phyloP scores from a whole-genome alignment of 2,888 invertebrate genomes.

The Drosophila tanythrix region DNA sequence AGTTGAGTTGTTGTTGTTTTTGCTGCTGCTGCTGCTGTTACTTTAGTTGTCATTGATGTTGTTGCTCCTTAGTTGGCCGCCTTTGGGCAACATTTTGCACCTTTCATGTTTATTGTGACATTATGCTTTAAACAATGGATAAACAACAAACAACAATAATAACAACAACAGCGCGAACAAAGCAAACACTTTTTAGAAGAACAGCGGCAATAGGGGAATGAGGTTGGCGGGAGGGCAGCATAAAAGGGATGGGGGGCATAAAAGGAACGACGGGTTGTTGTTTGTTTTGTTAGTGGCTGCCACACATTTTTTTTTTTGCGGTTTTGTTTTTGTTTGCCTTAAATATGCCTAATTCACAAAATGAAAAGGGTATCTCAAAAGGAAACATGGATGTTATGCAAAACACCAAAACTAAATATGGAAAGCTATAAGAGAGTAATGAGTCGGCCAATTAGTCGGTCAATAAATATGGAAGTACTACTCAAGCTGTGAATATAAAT shows the following conservation, averaged over 20 bases:
- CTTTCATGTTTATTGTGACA: slow-evolving; percentile 79
- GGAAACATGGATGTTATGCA: not conserved
- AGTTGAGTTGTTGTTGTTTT: slow-evolving; percentile 55
- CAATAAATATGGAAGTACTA: not conserved
- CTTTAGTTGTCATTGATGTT: slow-evolving; percentile 10
- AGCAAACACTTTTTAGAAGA: slow-evolving; percentile 66
- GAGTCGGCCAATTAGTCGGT: not conserved
- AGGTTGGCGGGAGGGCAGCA: not conserved
- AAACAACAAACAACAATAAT: slow-evolving; percentile 43
- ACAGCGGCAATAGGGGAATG: slow-evolving; percentile 34
- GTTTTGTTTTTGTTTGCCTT: slow-evolving; percentile 16
- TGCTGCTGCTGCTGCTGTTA: slow-evolving; percentile 30
- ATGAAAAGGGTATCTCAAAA: not conserved
- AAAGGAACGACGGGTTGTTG: slow-evolving; percentile 20
- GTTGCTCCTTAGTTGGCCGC: slow-evolving; percentile 36
- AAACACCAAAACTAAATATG: not conserved
- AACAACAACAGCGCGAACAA: slow-evolving; percentile 29
- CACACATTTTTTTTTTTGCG: slow-evolving; percentile 31
- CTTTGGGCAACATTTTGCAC: slow-evolving; percentile 74
- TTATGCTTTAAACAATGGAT: slow-evolving; percentile 75
- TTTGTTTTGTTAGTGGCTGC: slow-evolving; percentile 37
- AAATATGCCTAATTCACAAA: not conserved
- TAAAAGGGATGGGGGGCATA: slow-evolving; percentile 1
- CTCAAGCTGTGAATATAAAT: not conserved
- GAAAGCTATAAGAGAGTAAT: not conserved